A percentile compares a stretch with the other conserved stretches of the same genome.
phyloP scores from a whole-genome alignment of 2,888 invertebrate genomes.

The Altica lythri region DNA sequence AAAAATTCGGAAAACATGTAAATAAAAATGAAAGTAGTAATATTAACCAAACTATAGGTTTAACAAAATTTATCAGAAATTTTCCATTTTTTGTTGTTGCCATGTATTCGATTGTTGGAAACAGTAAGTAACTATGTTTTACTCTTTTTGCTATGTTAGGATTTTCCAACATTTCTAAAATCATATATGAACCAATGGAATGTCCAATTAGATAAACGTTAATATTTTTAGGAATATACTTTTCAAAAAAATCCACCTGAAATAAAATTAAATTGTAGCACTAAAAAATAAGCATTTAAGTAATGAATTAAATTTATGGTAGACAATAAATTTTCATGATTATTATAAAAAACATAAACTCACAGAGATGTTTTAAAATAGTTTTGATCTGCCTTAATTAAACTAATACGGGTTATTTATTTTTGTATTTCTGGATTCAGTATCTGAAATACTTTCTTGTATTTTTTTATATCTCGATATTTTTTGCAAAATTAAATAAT shows the following conservation, averaged over 20 bases:
- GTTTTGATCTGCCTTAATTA: too few relatives aligned
- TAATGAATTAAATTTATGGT: too few relatives aligned
- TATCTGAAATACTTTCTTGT: too few relatives aligned
- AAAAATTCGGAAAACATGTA: conserved; percentile 60
- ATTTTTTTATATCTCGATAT: too few relatives aligned
- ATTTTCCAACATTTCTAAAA: conserved; percentile 71
- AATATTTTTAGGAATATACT: conserved; percentile 72
- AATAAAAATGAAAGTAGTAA: conserved; percentile 60
- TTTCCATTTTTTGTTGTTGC: conserved; percentile 74
- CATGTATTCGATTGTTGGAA: conserved; percentile 88
- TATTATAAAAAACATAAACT: too few relatives aligned
- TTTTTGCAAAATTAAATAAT: too few relatives aligned
- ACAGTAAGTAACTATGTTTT: conserved; percentile 73
- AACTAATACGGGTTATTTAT: too few relatives aligned
- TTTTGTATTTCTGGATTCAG: too few relatives aligned
- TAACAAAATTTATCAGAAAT: conserved; percentile 66
- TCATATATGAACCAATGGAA: conserved; percentile 88
- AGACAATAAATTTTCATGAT: too few relatives aligned
- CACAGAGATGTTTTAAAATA: too few relatives aligned
- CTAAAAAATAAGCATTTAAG: too few relatives aligned
- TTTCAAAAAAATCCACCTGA: conserved; percentile 70
- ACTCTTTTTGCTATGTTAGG: conserved; percentile 62
- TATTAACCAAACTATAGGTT: conserved; percentile 59
- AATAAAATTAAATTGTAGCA: conserved; percentile 36
- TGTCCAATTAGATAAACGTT: conserved; percentile 84